These are phyloP conservation scores for Thymelicus sylvestris DNA, from an alignment of 2,888 invertebrate genomes.

Conservation along the genomic window DNA sequence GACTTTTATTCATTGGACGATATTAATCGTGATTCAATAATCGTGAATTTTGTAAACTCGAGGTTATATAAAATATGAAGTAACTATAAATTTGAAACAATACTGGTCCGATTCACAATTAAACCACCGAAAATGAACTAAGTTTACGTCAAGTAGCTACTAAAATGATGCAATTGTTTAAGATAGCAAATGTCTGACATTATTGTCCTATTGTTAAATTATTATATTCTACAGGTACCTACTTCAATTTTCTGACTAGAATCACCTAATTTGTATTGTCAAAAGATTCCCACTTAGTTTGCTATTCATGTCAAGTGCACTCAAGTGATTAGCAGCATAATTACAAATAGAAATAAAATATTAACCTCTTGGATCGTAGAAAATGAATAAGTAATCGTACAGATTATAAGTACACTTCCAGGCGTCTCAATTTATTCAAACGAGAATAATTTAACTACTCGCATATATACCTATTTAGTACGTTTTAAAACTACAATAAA, in stretches of 20 bases:
- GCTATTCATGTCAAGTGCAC: conserved; percentile 76
- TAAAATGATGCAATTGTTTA: conserved; percentile 35
- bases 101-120: not conserved
- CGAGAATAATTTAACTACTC: too few species aligned
- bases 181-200: conserved; percentile 23
- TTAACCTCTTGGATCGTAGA: not conserved
- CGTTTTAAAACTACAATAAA: too few species aligned
- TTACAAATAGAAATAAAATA: conserved; percentile 54
- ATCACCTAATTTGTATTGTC: conserved; percentile 54
- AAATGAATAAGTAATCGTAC: not conserved
- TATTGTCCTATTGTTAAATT: conserved; percentile 26
- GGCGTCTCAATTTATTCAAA: too few species aligned
- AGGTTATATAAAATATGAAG: conserved; percentile 5
- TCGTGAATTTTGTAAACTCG: conserved; percentile 5
- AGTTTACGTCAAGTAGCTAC: not conserved
- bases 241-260: conserved; percentile 14
- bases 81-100: conserved; percentile 4
- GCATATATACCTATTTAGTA: too few species aligned
- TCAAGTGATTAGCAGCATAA: conserved; percentile 60
- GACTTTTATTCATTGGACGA: not conserved
- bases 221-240: conserved; percentile 11
- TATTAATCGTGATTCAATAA: conserved; percentile 4
- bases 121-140: not conserved
- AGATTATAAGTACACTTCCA: too few species aligned
- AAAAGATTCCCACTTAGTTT: conserved; percentile 66